Evolutionary conservation across 2,113 vertebrate genomes (phyloP).

Genomic region (Phyllopteryx taeniolatus): DNA sequence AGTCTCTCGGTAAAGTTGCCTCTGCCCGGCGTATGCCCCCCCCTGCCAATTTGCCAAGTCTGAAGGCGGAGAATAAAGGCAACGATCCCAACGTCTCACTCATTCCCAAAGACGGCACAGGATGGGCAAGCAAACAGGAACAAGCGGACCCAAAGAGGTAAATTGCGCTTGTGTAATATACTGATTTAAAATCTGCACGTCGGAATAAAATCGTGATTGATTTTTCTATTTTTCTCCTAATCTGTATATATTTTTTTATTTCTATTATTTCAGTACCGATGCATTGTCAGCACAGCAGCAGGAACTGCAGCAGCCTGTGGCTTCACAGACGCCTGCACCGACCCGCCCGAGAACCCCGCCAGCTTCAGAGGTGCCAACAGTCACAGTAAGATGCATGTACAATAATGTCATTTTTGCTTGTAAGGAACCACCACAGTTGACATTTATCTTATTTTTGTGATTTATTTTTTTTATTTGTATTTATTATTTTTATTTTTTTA

Average conservation of each 20-base stretch:
- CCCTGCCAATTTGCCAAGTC: conserved; percentile 92
- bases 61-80: conserved; percentile 97
- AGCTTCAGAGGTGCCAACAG: conserved; percentile 81
- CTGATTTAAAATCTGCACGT: background rate
- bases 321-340: conserved; percentile 86
- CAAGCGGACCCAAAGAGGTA: conserved; percentile 94
- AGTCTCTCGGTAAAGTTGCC: conserved; percentile 96
- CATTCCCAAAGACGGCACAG: conserved; percentile 96
- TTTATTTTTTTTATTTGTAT: no score
- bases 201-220: background rate
- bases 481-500: no score
- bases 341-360: conserved; percentile 87
- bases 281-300: conserved; percentile 87
- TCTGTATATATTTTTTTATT: background rate
- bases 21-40: conserved; percentile 94
- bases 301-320: conserved; percentile 91
- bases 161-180: background rate
- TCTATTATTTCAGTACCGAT: conserved; percentile 81
- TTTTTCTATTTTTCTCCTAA: background rate
- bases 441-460: conserved; percentile 9
- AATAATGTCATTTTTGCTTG: background rate
- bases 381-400: background rate
- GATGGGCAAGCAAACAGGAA: conserved; percentile 98
- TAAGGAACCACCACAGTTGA: background rate
- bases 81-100: conserved; percentile 94